Evolutionary conservation across 1,140 invertebrate species (phyloP).

Genomic region (Bombus pascuorum): DNA sequence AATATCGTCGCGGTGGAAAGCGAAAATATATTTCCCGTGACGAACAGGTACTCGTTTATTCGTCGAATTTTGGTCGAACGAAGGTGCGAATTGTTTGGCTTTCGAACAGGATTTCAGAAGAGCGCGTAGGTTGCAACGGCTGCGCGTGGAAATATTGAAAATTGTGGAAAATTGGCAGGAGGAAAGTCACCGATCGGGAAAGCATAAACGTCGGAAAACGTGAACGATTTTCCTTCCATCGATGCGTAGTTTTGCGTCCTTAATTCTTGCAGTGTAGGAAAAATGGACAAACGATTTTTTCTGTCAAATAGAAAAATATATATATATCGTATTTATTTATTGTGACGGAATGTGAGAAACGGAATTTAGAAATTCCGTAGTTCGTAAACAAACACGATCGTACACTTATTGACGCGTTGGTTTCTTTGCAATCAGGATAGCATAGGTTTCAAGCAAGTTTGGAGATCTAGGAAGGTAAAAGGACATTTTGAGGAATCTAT

Average conservation of each 20-base stretch:
- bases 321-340: too few species aligned
- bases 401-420: neutral
- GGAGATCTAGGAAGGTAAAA: neutral
- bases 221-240: slow-evolving; percentile 34
- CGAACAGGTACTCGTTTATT: too few species aligned
- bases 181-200: slow-evolving; percentile 41
- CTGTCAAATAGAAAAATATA: neutral
- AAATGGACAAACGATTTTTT: neutral
- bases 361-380: too few species aligned
- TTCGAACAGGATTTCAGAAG: slow-evolving; percentile 36
- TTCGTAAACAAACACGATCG: neutral
- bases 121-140: neutral
- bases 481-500: neutral
- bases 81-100: slow-evolving; percentile 7
- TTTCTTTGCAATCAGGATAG: slow-evolving; percentile 15
- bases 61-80: neutral
- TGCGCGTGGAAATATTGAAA: slow-evolving; percentile 37
- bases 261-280: neutral
- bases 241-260: neutral
- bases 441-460: neutral
- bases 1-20: neutral
- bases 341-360: fast-evolving
- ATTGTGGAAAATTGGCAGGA: slow-evolving; percentile 46
- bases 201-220: slow-evolving; percentile 42
- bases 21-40: neutral